Percentiles rank a stretch among this genome's conserved stretches.
Conservation (phyloP, 1,140 invertebrate genomes). For the roundworm (Caenorhabditis elegans) region DNA sequence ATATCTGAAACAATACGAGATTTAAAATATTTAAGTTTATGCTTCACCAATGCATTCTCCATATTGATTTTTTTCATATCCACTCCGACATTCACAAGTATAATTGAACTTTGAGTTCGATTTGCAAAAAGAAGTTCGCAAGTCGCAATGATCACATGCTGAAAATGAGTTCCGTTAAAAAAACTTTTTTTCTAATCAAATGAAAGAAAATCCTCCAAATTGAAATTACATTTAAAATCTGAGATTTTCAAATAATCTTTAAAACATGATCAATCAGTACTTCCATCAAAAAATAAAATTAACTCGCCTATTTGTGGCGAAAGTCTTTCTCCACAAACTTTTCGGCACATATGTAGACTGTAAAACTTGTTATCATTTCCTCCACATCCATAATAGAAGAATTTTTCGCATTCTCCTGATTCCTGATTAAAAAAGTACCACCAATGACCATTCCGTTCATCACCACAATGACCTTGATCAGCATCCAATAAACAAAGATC, state of each 20-base stretch:
- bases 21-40: background rate
- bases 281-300: background rate
- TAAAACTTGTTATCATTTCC: constrained; percentile 60
- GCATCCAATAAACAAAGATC: constrained; percentile 49
- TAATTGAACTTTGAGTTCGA: constrained; percentile 56
- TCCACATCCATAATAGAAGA: constrained; percentile 59
- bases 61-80: constrained; percentile 51
- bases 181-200: too few relatives aligned
- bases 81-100: constrained; percentile 55
- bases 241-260: background rate
- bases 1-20: constrained; percentile 53
- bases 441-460: constrained; percentile 55
- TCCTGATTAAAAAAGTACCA: constrained; percentile 57
- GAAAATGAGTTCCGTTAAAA: constrained; percentile 20
- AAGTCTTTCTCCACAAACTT: constrained; percentile 57
- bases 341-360: constrained; percentile 53
- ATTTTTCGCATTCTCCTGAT: constrained; percentile 50
- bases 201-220: too few relatives aligned
- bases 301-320: constrained; percentile 53
- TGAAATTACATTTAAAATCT: too few relatives aligned
- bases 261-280: background rate
- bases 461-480: constrained; percentile 49
- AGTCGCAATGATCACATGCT: constrained; percentile 58
- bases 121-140: constrained; percentile 57
- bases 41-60: constrained; percentile 52